Base-by-base conservation (phyloP, 2,797 vertebrate genomes). In the Rhinichthys osculus region DNA sequence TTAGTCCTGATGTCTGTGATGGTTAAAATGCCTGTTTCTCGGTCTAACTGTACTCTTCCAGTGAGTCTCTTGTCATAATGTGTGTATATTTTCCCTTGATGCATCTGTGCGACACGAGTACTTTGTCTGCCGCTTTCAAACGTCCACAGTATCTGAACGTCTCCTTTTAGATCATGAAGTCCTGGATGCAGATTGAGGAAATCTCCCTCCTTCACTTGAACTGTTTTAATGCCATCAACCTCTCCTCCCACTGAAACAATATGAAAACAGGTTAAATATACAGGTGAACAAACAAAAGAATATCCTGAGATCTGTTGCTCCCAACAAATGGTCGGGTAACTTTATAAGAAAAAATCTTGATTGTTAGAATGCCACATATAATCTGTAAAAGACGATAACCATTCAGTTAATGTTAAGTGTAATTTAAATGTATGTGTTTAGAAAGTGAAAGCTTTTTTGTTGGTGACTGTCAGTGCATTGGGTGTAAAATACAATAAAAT, bases 141-240 rank as follows among this genome's bases (percentile, higher is more conserved):
- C 1, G 67, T 71, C 80, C 80, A 82, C 66, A 82, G 16, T 30
- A 71, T 82, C 69, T 82, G 80, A 71, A 42, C 9, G 5, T 54
- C 50, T 54, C 21, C 79, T 0, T 81, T 35, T 9, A 70, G 21
- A n/a, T 54, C 7, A 2, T n/a, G 30, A n/a, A 38, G 21, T 5
- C 44, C 44, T 0, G 66, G 23, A 54, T 81, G 0, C 8, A 81
- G 79, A 54, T 16, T 70, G 8, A 81, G 47, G 14, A 81, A 30
- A 70, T 23, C 13, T 38, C 79, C 79, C 11, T 70, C 66, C 66
- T 40, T 70, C 66, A 54, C 33, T 70, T 35, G 2, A 3, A 69
- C 62, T 23, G 59, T 47, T 80, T 33, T 3, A 33, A 11, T 1
- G 35, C 1, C 64, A 17, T 52, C 14, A 10, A 50, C 5, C 1